phyloP scores from a whole-genome alignment of 1,140 invertebrate genomes.

The Rhyacophila brunnea region DNA sequence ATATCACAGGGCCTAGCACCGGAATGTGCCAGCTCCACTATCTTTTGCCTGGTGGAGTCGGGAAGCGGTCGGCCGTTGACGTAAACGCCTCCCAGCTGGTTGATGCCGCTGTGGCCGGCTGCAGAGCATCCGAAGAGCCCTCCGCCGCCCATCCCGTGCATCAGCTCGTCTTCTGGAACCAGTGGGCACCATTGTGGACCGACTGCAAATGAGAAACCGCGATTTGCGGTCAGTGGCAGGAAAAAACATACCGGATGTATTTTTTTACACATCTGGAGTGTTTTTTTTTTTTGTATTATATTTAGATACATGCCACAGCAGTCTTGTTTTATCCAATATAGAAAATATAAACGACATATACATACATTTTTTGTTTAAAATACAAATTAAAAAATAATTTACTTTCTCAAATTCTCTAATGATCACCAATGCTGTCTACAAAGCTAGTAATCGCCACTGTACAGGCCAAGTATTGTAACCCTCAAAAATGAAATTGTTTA shows the following conservation, averaged over 20 bases:
- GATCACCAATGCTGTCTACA: no score
- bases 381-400: no score
- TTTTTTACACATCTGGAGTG: not conserved
- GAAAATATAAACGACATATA: no score
- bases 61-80: conserved; percentile 96
- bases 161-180: conserved; percentile 48
- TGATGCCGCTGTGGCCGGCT: conserved; percentile 93
- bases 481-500: no score
- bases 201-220: conserved; percentile 19
- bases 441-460: no score
- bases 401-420: no score
- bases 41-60: conserved; percentile 95
- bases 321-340: no score
- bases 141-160: conserved; percentile 55
- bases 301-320: not conserved
- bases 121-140: conserved; percentile 74
- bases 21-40: conserved; percentile 95
- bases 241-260: not conserved
- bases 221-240: not conserved
- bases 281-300: not conserved
- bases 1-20: conserved; percentile 98
- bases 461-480: no score
- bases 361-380: no score
- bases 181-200: conserved; percentile 34
- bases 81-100: conserved; percentile 97